These are phyloP conservation scores for Callimorpha dominula DNA, from an alignment of 2,888 invertebrate species.

Conservation along the genomic window DNA sequence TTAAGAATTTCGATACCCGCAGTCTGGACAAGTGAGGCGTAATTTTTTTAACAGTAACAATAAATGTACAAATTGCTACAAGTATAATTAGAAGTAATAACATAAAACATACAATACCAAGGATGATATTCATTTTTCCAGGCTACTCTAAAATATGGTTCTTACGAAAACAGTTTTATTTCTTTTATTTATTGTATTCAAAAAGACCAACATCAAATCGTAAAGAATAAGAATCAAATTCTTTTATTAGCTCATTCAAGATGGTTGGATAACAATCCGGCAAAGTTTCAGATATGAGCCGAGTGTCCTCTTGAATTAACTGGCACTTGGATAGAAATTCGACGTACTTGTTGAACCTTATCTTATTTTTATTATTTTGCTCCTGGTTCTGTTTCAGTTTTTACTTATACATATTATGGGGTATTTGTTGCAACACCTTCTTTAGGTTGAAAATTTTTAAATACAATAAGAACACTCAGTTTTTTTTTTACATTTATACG, in stretches of 20 bases:
- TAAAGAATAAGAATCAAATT: conserved; percentile 18
- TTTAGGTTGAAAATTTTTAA: too few species aligned
- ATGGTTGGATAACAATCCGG: conserved; percentile 9
- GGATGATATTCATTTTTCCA: not conserved
- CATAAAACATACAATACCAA: too few species aligned
- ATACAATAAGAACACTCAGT: too few species aligned
- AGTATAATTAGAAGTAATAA: too few species aligned
- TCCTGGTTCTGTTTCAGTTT: not conserved
- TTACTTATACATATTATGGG: not conserved
- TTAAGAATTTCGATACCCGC: too few species aligned
- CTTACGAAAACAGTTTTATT: not conserved
- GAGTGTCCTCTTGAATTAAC: conserved; percentile 14
- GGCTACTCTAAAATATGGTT: not conserved
- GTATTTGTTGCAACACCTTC: not conserved
- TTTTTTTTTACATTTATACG: too few species aligned
- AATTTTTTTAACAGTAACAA: too few species aligned
- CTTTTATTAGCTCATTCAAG: conserved; percentile 10
- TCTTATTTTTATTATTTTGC: conserved; percentile 7
- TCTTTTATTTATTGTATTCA: not conserved
- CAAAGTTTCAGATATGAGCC: conserved; percentile 15
- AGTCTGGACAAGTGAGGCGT: too few species aligned
- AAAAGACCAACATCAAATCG: conserved; percentile 3
- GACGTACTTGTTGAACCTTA: conserved; percentile 8
- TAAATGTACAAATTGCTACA: too few species aligned
- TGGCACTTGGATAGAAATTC: conserved; percentile 10